These are phyloP conservation scores for mouse (Mus musculus) DNA, from an alignment of 2,113 vertebrate species.

Conservation along the genomic window DNA sequence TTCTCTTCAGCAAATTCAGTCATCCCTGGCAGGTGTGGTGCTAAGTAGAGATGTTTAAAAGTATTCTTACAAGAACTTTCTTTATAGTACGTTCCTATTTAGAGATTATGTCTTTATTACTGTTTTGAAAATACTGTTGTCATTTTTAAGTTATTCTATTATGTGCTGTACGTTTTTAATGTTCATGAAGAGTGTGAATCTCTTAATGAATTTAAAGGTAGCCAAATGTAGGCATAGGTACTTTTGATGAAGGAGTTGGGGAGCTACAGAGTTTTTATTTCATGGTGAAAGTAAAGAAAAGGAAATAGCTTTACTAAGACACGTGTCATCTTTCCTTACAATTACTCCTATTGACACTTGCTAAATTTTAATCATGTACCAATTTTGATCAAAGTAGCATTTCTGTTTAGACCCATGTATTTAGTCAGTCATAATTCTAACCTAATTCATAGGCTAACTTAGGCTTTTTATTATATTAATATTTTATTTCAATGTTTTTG, in stretches of 20 bases:
- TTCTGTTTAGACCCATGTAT: neutral
- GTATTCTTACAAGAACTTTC: conserved; percentile 19
- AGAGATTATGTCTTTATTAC: conserved; percentile 28
- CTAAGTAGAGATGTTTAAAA: neutral
- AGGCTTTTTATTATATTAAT: neutral
- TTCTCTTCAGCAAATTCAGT: neutral
- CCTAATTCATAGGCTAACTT: neutral
- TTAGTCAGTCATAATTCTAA: conserved; percentile 18
- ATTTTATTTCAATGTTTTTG: neutral
- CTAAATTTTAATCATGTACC: neutral
- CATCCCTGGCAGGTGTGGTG: neutral
- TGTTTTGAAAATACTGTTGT: conserved; percentile 36
- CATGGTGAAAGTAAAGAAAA: conserved; percentile 19
- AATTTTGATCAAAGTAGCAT: conserved; percentile 31
- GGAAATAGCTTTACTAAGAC: conserved; percentile 48
- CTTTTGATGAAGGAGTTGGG: neutral
- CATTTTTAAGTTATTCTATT: conserved; percentile 46
- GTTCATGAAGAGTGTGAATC: neutral
- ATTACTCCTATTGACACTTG: neutral
- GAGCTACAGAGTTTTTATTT: conserved; percentile 20
- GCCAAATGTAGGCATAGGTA: neutral
- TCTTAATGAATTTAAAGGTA: neutral
- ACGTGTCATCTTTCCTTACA: neutral
- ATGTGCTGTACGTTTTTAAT: conserved; percentile 45
- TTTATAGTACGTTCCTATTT: neutral